These are phyloP conservation scores for Lepus timidus DNA, from an alignment of 2,113 vertebrate genomes.

Conservation along the genomic window DNA sequence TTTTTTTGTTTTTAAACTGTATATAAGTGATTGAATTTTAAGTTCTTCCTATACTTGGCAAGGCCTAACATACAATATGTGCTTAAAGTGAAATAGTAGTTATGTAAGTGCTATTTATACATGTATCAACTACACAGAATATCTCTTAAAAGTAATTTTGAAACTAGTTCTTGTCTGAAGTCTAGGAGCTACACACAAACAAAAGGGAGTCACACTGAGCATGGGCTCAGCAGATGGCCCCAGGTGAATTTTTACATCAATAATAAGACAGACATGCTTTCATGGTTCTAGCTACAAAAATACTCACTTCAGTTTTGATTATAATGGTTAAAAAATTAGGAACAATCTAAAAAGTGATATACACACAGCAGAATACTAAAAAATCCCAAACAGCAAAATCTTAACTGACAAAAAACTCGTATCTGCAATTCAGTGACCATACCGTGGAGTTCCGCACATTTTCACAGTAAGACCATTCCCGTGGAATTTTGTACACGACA, in stretches of 20 bases:
- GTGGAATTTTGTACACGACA: not conserved
- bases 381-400: not conserved
- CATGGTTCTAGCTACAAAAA: not conserved
- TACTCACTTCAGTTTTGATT: not conserved
- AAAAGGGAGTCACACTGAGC: not conserved
- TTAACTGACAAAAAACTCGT: not conserved
- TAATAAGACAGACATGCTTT: not conserved
- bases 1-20: constrained; percentile 29
- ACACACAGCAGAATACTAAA: constrained; percentile 1
- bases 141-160: constrained; percentile 1
- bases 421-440: not conserved
- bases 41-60: not conserved
- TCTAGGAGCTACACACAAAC: not conserved
- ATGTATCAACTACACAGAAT: constrained; percentile 12
- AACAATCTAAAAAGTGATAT: not conserved
- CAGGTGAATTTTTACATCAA: constrained; percentile 9
- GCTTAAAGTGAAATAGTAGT: not conserved
- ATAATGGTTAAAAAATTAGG: constrained; percentile 11
- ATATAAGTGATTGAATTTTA: not conserved
- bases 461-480: constrained; percentile 24
- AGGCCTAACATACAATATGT: not conserved
- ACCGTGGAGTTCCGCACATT: not conserved
- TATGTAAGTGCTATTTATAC: constrained; percentile 27
- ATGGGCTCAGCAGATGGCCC: not conserved
- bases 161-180: not conserved